Percentiles rank a stretch among this genome's conserved stretches.
Evolutionary conservation across 2,113 vertebrate genomes (phyloP).

Genomic region (Heterocephalus glaber): DNA sequence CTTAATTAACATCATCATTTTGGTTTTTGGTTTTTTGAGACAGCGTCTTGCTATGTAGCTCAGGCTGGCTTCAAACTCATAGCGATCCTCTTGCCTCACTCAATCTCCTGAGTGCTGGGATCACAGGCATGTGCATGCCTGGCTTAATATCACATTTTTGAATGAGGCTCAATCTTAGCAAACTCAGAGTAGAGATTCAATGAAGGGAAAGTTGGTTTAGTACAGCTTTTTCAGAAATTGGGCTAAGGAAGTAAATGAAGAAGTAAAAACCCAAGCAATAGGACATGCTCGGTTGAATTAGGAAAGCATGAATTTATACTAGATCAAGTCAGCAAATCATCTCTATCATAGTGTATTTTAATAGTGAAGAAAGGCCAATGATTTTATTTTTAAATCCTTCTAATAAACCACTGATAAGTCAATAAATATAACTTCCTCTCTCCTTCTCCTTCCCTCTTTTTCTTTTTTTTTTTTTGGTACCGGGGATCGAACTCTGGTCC

Average conservation of each 20-base stretch:
- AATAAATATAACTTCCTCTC: neutral
- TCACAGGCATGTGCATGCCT: neutral
- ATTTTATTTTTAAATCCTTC: slow-evolving; percentile 39
- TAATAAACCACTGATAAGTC: neutral
- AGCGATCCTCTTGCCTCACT: neutral
- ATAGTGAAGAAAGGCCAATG: neutral
- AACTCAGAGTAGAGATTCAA: neutral
- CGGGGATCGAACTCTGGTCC: too few relatives aligned
- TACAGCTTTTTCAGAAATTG: neutral
- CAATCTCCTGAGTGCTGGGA: neutral
- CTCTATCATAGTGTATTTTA: neutral
- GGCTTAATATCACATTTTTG: neutral
- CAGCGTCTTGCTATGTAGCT: neutral
- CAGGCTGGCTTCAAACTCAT: neutral
- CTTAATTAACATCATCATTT: neutral
- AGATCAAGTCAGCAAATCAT: neutral
- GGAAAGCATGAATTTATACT: neutral
- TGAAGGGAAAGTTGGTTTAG: neutral
- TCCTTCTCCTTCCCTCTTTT: neutral
- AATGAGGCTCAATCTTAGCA: neutral
- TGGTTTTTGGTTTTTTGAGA: neutral
- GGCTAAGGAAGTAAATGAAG: neutral
- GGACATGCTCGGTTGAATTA: neutral
- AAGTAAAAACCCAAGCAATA: slow-evolving; percentile 2
- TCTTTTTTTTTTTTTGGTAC: too few relatives aligned